These are phyloP conservation scores for Leptodactylus fuscus DNA, from an alignment of 2,113 vertebrate species.

Conservation along the genomic window DNA sequence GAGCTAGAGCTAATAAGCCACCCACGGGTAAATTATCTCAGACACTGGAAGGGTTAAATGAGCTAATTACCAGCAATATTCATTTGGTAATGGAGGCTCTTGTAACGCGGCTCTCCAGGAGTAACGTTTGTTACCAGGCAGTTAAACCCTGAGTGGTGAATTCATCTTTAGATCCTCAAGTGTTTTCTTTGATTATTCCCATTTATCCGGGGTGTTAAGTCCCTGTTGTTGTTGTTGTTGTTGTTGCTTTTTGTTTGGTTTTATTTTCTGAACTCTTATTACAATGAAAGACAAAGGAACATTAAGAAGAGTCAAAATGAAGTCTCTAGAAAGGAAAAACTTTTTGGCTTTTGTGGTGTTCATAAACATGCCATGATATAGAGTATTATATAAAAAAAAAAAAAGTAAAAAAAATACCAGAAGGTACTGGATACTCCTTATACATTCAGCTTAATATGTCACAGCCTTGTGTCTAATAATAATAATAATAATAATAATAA, in stretches of 20 bases:
- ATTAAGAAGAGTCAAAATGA: neutral
- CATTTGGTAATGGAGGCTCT: conserved; percentile 20
- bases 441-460: neutral
- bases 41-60: conserved; percentile 11
- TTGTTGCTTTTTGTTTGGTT: too few species aligned
- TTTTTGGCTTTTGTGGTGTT: neutral
- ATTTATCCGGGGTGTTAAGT: conserved; percentile 37
- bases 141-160: conserved; percentile 33
- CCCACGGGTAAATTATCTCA: neutral
- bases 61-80: conserved; percentile 20
- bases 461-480: too few species aligned
- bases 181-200: conserved; percentile 37
- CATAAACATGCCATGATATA: neutral
- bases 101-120: conserved; percentile 2
- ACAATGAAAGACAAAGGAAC: neutral
- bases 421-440: neutral
- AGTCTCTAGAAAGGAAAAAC: too few species aligned
- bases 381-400: neutral
- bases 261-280: neutral
- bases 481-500: too few species aligned
- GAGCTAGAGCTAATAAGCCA: neutral
- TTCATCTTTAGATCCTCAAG: conserved; percentile 43
- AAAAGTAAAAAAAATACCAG: neutral
- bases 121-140: conserved; percentile 10
- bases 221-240: conserved; percentile 31